Evolutionary conservation across 2,113 vertebrate genomes (phyloP), one percentile per base, ranked within the genome.

Genomic region (Hydrolagus affinis): DNA sequence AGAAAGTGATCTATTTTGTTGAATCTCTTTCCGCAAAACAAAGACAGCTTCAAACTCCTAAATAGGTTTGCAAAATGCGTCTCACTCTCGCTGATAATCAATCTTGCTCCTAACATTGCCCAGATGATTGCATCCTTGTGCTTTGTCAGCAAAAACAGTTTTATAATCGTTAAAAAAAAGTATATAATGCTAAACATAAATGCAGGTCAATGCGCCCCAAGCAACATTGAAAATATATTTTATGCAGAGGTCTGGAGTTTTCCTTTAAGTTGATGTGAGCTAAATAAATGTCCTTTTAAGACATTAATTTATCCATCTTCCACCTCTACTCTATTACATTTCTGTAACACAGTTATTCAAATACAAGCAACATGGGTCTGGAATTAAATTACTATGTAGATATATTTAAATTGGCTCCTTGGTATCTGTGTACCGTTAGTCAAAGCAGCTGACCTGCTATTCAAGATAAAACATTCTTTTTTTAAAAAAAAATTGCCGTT

Each of bases 361-460:
- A 44, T 44, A 44, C 44, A 44, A 44, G 44, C 44, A 44, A 1
- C 44, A 44, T 6, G 44, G 6, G 44, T 6, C 44, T 44, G 44
- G 44, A 44, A 44, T 6, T 44, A 44, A 44, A 44, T 44, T 44
- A 44, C 44, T 44, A 44, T 44, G 44, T 6, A 6, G 6, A 44
- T 6, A 6, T 32, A 28, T 75, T 75, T 56, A 75, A 75, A 75
- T 75, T 30, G 56, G 12, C 78, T 66, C 15, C 6, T 8, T 68
- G 28, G 23, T 66, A 30, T 83, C 17, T 19, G 78, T 32, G 28
- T 64, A 28, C 1, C n/a, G 66, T 68, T 66, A 28, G 66, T 68
- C 66, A 25, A 83, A 66, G 64, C 23, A 83, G 14, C 32, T 80
- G 19, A 80, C 17, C 77, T 80, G 77, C 25, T 83, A 30, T 83